phyloP scores from a whole-genome alignment of 2,888 invertebrate species.

The Caenorhabditis uteleia region DNA sequence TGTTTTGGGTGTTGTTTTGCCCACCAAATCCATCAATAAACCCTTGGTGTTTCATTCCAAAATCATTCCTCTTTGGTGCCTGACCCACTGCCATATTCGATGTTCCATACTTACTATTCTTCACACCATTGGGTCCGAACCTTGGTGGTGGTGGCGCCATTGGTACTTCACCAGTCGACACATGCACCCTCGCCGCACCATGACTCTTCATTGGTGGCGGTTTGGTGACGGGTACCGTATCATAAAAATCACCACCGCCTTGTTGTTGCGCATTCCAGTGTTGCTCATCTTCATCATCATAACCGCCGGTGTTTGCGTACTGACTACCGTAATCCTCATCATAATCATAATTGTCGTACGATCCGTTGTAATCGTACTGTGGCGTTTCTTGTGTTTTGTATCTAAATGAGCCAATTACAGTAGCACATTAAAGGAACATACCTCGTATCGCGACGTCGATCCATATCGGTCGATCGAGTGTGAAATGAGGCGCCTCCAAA shows the following conservation, averaged over 20 bases:
- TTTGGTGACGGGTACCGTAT: slow-evolving; percentile 37
- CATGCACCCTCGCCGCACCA: slow-evolving; percentile 5
- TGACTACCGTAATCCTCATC: slow-evolving; percentile 38
- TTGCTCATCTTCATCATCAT: slow-evolving; percentile 35
- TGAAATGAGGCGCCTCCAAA: no score
- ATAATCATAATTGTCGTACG: slow-evolving; percentile 32
- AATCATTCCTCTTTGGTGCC: slow-evolving; percentile 8
- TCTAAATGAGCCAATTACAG: no score
- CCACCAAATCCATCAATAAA: slow-evolving; percentile 31
- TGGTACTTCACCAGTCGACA: slow-evolving; percentile 6
- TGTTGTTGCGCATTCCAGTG: slow-evolving; percentile 17
- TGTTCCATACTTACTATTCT: slow-evolving; percentile 5
- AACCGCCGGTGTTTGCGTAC: slow-evolving; percentile 25
- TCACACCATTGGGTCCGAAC: slow-evolving; percentile 25
- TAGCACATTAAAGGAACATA: no score
- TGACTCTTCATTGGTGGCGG: slow-evolving; percentile 23
- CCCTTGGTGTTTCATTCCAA: slow-evolving; percentile 2
- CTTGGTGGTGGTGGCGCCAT: slow-evolving; percentile 33
- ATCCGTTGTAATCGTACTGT: slow-evolving; percentile 24
- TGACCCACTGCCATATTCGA: no score
- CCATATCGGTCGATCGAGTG: no score
- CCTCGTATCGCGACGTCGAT: no score
- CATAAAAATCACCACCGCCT: slow-evolving; percentile 34
- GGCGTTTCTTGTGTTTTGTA: slow-evolving; percentile 24
- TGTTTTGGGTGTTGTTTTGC: background rate